Evolutionary conservation across 2,113 vertebrate genomes (phyloP).

Genomic region (Ovis aries): DNA sequence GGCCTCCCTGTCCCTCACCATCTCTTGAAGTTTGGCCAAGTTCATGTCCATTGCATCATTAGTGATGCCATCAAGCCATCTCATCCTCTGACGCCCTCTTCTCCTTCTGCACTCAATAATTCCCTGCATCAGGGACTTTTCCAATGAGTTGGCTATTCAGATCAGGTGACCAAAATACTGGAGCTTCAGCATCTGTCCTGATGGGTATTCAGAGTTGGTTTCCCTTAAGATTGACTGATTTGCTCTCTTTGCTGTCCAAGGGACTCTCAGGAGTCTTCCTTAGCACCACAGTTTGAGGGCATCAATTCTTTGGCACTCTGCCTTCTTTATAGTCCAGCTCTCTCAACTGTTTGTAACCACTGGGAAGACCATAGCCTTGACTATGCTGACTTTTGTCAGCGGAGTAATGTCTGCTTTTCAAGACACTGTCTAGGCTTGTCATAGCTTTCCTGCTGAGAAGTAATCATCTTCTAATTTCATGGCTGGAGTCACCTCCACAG

Average conservation of each 20-base stretch:
- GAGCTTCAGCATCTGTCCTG: background rate
- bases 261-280: background rate
- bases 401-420: background rate
- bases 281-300: background rate
- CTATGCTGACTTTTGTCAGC: background rate
- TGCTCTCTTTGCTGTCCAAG: background rate
- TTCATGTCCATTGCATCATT: background rate
- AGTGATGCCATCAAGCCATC: background rate
- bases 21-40: background rate
- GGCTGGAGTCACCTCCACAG: background rate
- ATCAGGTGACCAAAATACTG: background rate
- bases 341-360: background rate
- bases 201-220: background rate
- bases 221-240: background rate
- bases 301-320: background rate
- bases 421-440: background rate
- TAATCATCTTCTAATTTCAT: background rate
- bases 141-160: background rate
- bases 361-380: background rate
- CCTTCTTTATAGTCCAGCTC: background rate
- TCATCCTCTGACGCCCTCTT: background rate
- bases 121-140: background rate
- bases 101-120: background rate
- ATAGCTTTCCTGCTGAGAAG: background rate
- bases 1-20: background rate